Percentiles rank a stretch among this genome's conserved stretches.
These are phyloP conservation scores for Paratrypauchen microcephalus DNA, from an alignment of 2,797 vertebrate genomes.

Conservation along the genomic window DNA sequence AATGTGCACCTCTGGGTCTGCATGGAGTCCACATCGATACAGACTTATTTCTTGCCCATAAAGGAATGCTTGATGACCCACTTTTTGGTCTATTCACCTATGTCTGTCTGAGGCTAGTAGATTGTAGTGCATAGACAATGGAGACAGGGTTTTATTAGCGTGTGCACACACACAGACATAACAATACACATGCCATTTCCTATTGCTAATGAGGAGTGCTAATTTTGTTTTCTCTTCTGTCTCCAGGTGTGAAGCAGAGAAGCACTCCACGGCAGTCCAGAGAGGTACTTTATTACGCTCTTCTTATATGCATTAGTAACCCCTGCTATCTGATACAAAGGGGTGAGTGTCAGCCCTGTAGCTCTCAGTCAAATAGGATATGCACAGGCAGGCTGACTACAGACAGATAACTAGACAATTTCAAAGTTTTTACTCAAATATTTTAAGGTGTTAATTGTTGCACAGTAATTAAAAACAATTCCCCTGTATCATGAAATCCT, in stretches of 20 bases:
- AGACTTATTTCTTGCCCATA: no score
- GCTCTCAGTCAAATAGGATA: conserved; percentile 66
- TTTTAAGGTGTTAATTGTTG: neutral
- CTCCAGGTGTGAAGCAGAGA: conserved; percentile 61
- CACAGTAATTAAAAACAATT: neutral
- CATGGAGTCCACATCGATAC: no score
- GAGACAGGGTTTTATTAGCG: no score
- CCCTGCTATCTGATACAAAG: conserved; percentile 54
- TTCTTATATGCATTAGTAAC: conserved; percentile 57
- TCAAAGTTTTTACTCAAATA: no score
- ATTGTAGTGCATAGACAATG: neutral
- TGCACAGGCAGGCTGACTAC: conserved; percentile 58
- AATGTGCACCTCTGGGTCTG: no score
- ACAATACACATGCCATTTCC: neutral
- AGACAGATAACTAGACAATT: conserved; percentile 17
- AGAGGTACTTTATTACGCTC: conserved; percentile 66
- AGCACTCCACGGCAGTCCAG: conserved; percentile 62
- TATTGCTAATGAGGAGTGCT: conserved; percentile 7
- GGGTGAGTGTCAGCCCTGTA: conserved; percentile 61
- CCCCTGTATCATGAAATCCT: neutral
- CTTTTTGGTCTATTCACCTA: neutral
- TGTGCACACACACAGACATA: neutral
- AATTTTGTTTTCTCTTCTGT: conserved; percentile 47
- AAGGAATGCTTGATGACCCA: no score
- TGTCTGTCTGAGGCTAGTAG: neutral